A percentile compares a stretch with the other conserved stretches of the same genome.
These are phyloP conservation scores for Platycheirus rosarum DNA, from an alignment of 2,888 invertebrate species.

Conservation along the genomic window DNA sequence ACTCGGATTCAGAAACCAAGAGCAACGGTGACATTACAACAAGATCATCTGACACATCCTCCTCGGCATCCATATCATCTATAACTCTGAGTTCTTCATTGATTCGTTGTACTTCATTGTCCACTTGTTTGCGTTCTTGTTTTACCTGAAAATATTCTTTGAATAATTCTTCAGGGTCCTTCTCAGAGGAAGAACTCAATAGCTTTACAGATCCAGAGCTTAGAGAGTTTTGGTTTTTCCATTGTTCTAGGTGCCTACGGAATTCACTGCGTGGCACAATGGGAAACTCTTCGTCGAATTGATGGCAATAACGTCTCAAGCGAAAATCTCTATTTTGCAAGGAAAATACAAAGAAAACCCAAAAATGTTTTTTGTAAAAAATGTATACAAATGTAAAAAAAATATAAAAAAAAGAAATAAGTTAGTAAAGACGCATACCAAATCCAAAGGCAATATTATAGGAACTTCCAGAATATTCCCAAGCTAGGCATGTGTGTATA, in stretches of 20 bases:
- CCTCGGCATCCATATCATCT: conserved; percentile 73
- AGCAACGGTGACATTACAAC: conserved; percentile 80
- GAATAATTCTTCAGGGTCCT: conserved; percentile 79
- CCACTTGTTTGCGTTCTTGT: conserved; percentile 40
- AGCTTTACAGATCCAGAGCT: conserved; percentile 73
- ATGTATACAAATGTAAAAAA: background rate
- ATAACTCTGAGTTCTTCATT: background rate
- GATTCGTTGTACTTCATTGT: conserved; percentile 45
- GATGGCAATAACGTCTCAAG: conserved; percentile 81
- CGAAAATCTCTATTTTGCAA: conserved; percentile 78
- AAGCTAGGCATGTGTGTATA: conserved; percentile 35
- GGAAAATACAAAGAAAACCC: conserved; percentile 14
- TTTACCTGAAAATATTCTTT: conserved; percentile 75
- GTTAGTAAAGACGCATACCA: conserved; percentile 59
- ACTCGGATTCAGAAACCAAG: conserved; percentile 79
- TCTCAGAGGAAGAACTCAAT: conserved; percentile 75
- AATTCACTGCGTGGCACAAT: conserved; percentile 78
- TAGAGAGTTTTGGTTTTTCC: conserved; percentile 76
- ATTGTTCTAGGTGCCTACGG: conserved; percentile 77
- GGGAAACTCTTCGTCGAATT: conserved; percentile 79
- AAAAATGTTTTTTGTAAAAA: background rate
- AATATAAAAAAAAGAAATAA: background rate
- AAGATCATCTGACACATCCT: conserved; percentile 77
- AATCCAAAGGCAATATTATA: conserved; percentile 41
- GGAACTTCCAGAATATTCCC: conserved; percentile 45